Conservation (phyloP, 2,113 vertebrate species). For the Cyanocitta stelleri region DNA sequence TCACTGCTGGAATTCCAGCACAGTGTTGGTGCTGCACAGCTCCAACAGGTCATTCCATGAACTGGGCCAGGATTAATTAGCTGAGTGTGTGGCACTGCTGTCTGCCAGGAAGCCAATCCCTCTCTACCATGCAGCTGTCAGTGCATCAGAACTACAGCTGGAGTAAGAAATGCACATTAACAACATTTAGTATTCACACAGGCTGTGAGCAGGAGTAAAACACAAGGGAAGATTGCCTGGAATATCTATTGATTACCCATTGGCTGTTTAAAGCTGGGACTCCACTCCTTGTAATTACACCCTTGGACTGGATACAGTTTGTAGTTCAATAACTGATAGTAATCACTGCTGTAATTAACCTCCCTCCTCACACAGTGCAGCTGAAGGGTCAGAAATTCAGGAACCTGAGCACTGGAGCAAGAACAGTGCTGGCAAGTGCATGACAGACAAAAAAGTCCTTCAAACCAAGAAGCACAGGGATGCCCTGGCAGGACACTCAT, state of each 20-base stretch:
- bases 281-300: not conserved
- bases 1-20: not conserved
- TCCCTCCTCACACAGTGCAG: not conserved
- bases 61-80: not conserved
- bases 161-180: not conserved
- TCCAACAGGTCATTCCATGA: not conserved
- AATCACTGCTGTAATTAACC: not conserved
- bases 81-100: not conserved
- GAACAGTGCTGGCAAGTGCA: not conserved
- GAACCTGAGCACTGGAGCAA: not conserved
- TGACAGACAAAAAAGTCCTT: not conserved
- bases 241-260: not conserved
- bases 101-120: not conserved
- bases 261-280: not conserved
- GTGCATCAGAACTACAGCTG: not conserved
- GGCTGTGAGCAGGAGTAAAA: not conserved
- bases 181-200: not conserved
- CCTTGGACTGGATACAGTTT: not conserved
- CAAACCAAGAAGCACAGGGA: fast-evolving
- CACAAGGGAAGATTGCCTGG: not conserved
- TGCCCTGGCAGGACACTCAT: not conserved
- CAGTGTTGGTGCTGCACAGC: not conserved
- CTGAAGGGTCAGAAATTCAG: not conserved
- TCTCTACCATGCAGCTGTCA: not conserved
- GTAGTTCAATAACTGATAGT: not conserved